phyloP scores from a whole-genome alignment of 2,888 invertebrate genomes.

The Drosophila prolongata region DNA sequence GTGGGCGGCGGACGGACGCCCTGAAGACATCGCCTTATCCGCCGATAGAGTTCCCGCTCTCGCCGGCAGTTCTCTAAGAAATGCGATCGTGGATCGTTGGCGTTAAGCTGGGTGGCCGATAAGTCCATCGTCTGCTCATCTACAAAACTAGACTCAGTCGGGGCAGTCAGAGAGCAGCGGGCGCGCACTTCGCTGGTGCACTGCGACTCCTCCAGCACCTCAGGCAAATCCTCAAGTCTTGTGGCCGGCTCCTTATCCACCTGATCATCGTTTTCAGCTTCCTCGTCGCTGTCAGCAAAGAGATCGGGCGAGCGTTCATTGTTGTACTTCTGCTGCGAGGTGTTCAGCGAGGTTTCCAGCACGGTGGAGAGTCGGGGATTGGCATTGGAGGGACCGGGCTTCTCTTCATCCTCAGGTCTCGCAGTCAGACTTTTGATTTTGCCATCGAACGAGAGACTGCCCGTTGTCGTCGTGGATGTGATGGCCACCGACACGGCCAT shows the following conservation, averaged over 20 bases:
- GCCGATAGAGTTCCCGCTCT: slow-evolving; percentile 79
- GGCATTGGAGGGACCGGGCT: slow-evolving; percentile 13
- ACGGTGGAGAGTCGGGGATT: slow-evolving; percentile 32
- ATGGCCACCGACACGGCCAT: slow-evolving; percentile 51
- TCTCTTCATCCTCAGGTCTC: slow-evolving; percentile 5
- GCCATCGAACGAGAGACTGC: slow-evolving; percentile 82
- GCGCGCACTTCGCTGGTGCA: slow-evolving; percentile 34
- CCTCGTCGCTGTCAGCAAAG: slow-evolving; percentile 87
- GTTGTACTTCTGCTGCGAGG: slow-evolving; percentile 66
- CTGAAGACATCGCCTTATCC: slow-evolving; percentile 87
- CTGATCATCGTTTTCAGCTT: slow-evolving; percentile 51
- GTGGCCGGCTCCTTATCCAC: slow-evolving; percentile 38
- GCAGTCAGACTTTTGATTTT: slow-evolving; percentile 78
- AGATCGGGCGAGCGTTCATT: slow-evolving; percentile 87
- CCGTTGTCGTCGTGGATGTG: slow-evolving; percentile 4
- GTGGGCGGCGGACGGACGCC: slow-evolving; percentile 92
- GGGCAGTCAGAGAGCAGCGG: slow-evolving; percentile 69
- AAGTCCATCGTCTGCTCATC: slow-evolving; percentile 73
- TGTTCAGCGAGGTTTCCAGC: slow-evolving; percentile 48
- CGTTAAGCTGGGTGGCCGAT: slow-evolving; percentile 39
- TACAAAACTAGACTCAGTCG: slow-evolving; percentile 77
- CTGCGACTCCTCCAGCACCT: slow-evolving; percentile 58
- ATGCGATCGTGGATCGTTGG: slow-evolving; percentile 49
- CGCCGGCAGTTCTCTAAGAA: slow-evolving; percentile 76
- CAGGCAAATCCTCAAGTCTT: slow-evolving; percentile 57